Evolutionary conservation across 2,888 invertebrate genomes (phyloP).

Genomic region (Mythimna loreyi): DNA sequence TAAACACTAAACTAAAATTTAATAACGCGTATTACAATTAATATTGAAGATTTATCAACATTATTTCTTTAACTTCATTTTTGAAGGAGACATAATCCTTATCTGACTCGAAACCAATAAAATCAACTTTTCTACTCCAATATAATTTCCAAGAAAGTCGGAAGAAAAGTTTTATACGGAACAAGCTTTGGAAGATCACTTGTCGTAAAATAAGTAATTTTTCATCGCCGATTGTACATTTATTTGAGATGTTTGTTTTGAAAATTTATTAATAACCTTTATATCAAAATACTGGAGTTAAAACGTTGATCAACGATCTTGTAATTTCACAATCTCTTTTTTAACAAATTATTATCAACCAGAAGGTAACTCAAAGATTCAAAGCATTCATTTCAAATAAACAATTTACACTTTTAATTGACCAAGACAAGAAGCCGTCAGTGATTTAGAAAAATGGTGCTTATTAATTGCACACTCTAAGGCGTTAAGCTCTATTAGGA

Average conservation of each 20-base stretch:
- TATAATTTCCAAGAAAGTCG: constrained; percentile 22
- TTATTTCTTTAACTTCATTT: not conserved
- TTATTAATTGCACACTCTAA: too few species aligned
- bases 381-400: too few species aligned
- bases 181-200: constrained; percentile 36
- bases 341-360: too few species aligned
- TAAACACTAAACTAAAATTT: not conserved
- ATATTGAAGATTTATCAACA: not conserved
- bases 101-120: constrained; percentile 15
- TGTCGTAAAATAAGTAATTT: constrained; percentile 47
- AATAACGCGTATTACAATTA: not conserved
- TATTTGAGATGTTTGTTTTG: constrained; percentile 34
- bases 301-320: not conserved
- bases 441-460: too few species aligned
- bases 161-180: constrained; percentile 38
- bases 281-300: not conserved
- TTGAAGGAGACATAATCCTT: constrained; percentile 2
- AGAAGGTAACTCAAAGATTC: too few species aligned
- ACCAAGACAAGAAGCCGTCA: too few species aligned
- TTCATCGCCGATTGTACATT: constrained; percentile 39
- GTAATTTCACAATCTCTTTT: not conserved
- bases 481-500: too few species aligned
- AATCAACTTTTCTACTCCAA: constrained; percentile 34
- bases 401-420: too few species aligned
- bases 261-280: not conserved